phyloP scores from a whole-genome alignment of 2,797 vertebrate genomes.

The Chloroceryle amazona region DNA sequence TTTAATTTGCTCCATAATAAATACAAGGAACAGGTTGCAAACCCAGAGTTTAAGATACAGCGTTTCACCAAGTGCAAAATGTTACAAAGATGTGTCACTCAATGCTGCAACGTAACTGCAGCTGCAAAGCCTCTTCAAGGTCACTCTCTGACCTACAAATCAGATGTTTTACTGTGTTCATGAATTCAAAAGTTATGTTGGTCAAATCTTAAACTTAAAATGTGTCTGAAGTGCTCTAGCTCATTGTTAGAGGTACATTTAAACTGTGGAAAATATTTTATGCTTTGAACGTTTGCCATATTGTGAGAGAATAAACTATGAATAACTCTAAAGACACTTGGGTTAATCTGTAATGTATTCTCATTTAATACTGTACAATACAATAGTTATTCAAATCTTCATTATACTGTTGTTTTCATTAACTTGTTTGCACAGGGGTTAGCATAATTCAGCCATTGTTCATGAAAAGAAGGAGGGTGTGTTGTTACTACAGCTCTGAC shows the following conservation, averaged over 20 bases:
- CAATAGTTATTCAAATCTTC: neutral
- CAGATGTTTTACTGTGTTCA: neutral
- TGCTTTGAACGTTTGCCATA: neutral
- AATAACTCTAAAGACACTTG: neutral
- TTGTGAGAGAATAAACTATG: neutral
- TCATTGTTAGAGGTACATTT: neutral
- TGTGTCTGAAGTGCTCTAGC: neutral
- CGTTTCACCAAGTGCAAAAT: neutral
- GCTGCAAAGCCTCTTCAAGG: neutral
- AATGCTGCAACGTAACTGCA: neutral
- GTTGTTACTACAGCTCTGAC: neutral
- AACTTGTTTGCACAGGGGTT: neutral
- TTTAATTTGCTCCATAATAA: neutral
- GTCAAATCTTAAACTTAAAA: neutral
- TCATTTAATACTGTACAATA: neutral
- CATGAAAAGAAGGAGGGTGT: neutral
- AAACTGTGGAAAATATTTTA: neutral
- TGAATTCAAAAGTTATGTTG: neutral
- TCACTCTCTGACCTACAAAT: neutral
- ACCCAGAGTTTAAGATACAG: neutral
- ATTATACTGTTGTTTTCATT: neutral
- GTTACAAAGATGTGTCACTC: neutral
- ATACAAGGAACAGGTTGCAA: neutral
- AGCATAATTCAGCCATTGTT: neutral
- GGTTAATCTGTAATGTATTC: neutral